Evolutionary conservation across 2,888 invertebrate species (phyloP).

Genomic region (Dolomedes plantarius): DNA sequence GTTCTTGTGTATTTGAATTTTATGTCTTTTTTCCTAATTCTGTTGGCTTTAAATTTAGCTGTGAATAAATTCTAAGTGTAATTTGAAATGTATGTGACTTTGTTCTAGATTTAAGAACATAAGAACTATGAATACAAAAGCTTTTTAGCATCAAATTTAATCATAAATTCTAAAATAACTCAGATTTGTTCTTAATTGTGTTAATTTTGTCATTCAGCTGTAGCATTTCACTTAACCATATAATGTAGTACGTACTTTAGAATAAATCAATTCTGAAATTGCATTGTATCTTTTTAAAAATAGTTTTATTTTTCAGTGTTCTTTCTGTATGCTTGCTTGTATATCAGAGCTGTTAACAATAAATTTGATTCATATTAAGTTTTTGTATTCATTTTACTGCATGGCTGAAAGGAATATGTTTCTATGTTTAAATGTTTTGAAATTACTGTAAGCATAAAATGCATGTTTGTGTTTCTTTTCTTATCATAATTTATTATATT

Average conservation of each 20-base stretch:
- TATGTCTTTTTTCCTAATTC: neutral
- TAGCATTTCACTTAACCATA: too few species aligned
- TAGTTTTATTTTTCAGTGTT: neutral
- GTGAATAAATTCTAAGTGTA: neutral
- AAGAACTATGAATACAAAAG: conserved; percentile 1
- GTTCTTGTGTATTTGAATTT: neutral
- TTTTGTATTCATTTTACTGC: conserved; percentile 51
- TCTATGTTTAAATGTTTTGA: conserved; percentile 15
- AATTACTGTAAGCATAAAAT: neutral
- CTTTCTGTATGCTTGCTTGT: neutral
- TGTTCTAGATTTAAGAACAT: neutral
- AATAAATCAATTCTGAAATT: too few species aligned
- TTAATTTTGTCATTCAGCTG: too few species aligned
- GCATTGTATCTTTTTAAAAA: neutral
- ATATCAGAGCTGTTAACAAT: neutral
- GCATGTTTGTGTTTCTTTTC: neutral
- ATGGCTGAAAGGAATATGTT: conserved; percentile 54
- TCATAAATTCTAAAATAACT: too few species aligned
- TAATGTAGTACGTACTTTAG: too few species aligned
- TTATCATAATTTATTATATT: too few species aligned
- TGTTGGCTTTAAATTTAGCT: neutral
- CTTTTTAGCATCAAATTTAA: neutral
- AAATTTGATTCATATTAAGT: conserved; percentile 2
- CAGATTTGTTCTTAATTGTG: too few species aligned
- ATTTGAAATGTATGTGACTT: neutral